A percentile compares a stretch with the other conserved stretches of the same genome.
phyloP scores from a whole-genome alignment of 2,888 invertebrate genomes.

The Tanytarsus gracilentus region DNA sequence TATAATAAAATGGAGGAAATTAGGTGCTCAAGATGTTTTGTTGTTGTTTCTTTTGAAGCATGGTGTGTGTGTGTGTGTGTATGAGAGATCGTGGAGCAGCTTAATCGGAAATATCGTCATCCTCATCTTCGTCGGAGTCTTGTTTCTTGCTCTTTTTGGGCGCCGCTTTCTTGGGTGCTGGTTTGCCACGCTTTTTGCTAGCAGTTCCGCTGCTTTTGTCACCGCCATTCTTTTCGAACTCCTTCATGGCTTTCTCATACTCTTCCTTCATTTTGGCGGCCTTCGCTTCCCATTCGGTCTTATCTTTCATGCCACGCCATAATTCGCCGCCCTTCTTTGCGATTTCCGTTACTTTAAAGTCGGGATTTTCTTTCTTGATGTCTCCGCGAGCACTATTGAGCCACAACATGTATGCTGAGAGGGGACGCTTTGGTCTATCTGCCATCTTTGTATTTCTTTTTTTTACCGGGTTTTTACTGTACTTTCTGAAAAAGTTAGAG shows the following conservation, averaged over 20 bases:
- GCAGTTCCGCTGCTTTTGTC: slow-evolving; percentile 1
- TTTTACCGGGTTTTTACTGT: not conserved
- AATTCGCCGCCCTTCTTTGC: slow-evolving; percentile 92
- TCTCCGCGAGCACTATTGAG: slow-evolving; percentile 77
- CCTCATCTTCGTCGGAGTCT: slow-evolving; percentile 15
- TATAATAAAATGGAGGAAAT: too few species aligned
- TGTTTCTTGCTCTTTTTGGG: slow-evolving; percentile 21
- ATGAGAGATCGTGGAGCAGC: not conserved
- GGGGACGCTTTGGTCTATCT: slow-evolving; percentile 89
- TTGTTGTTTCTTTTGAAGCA: not conserved
- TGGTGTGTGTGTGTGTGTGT: not conserved
- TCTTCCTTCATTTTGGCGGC: slow-evolving; percentile 23
- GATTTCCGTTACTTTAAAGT: slow-evolving; percentile 83
- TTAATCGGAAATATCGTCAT: slow-evolving; percentile 24
- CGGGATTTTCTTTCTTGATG: slow-evolving; percentile 85
- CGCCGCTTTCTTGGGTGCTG: slow-evolving; percentile 1
- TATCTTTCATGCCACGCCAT: slow-evolving; percentile 86
- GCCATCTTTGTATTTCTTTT: slow-evolving; percentile 52
- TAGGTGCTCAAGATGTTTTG: too few species aligned
- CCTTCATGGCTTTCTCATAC: slow-evolving; percentile 17
- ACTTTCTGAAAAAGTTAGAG: not conserved
- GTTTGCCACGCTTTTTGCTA: slow-evolving; percentile 20
- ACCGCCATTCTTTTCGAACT: slow-evolving; percentile 22
- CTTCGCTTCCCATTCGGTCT: slow-evolving; percentile 47
- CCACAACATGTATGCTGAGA: slow-evolving; percentile 93